Evolutionary conservation across 2,113 vertebrate species (phyloP).

Genomic region (Dicaeum eximium): DNA sequence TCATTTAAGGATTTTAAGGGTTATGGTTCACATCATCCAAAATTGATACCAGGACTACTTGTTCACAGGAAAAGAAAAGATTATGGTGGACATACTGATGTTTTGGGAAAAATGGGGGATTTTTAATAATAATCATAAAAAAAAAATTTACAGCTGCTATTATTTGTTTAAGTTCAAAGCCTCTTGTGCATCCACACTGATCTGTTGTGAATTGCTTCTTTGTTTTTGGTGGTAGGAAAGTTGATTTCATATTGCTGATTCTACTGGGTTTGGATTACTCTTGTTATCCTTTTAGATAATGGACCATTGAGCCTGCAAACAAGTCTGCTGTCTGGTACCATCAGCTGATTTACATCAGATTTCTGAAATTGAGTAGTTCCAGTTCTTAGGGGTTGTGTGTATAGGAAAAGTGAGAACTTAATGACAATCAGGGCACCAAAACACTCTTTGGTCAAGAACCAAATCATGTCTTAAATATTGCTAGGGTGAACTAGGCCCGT

Average conservation of each 20-base stretch:
- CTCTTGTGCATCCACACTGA: background rate
- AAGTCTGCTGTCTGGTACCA: slow-evolving; percentile 3
- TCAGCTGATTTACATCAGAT: slow-evolving; percentile 9
- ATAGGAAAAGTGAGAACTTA: background rate
- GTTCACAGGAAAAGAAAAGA: background rate
- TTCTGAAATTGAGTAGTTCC: background rate
- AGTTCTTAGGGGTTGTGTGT: background rate
- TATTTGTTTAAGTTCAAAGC: slow-evolving; percentile 33
- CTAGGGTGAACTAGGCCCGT: background rate
- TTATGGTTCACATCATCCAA: slow-evolving; percentile 6
- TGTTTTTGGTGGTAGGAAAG: slow-evolving; percentile 18
- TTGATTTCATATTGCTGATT: slow-evolving; percentile 32
- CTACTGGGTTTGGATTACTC: background rate
- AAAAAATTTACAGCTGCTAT: background rate
- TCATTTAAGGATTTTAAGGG: background rate
- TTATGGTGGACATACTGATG: background rate
- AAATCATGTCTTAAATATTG: background rate
- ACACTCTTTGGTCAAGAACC: background rate
- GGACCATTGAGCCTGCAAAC: background rate
- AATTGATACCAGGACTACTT: background rate
- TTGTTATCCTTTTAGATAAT: slow-evolving; percentile 33
- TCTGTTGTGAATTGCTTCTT: slow-evolving; percentile 7
- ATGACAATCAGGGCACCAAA: background rate
- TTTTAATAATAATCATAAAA: background rate
- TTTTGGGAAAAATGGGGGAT: background rate